phyloP scores from a whole-genome alignment of 92 coral and sea anemone genomes.

The Epizoanthus fatuus region DNA sequence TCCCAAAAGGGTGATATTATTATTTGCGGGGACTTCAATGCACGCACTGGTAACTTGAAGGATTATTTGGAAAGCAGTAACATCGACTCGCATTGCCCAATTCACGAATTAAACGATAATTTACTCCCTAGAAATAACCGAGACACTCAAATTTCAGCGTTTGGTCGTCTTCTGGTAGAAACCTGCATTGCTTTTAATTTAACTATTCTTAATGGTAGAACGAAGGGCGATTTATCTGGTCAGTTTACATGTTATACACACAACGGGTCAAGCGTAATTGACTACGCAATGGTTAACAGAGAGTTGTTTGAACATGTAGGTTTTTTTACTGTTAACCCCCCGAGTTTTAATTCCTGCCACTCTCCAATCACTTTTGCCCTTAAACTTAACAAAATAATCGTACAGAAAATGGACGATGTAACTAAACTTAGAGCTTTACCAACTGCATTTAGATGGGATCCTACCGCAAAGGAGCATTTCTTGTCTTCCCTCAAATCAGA shows the following conservation, averaged over 20 bases:
- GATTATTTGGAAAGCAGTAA: not conserved
- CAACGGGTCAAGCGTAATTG: conserved; percentile 62
- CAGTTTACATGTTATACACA: conserved; percentile 62
- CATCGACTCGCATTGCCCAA: not conserved
- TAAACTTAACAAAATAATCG: not conserved
- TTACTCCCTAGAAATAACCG: not conserved
- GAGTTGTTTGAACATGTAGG: not conserved
- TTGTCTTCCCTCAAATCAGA: not conserved
- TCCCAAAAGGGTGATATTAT: not conserved
- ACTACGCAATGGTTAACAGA: conserved; percentile 29
- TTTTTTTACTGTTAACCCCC: not conserved
- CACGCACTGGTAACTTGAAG: conserved; percentile 1
- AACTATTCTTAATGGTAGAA: conserved; percentile 47
- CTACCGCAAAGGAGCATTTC: not conserved
- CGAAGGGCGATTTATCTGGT: conserved; percentile 56
- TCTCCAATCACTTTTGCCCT: not conserved
- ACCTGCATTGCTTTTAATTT: conserved; percentile 14
- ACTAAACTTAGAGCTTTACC: not conserved
- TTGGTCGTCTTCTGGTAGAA: not conserved
- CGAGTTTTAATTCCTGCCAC: not conserved
- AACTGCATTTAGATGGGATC: not conserved
- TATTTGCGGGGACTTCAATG: conserved; percentile 2
- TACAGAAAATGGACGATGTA: not conserved
- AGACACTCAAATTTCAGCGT: not conserved
- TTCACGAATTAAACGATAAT: not conserved